phyloP scores from a whole-genome alignment of 2,113 vertebrate species.

The Falcunculus frontatus region DNA sequence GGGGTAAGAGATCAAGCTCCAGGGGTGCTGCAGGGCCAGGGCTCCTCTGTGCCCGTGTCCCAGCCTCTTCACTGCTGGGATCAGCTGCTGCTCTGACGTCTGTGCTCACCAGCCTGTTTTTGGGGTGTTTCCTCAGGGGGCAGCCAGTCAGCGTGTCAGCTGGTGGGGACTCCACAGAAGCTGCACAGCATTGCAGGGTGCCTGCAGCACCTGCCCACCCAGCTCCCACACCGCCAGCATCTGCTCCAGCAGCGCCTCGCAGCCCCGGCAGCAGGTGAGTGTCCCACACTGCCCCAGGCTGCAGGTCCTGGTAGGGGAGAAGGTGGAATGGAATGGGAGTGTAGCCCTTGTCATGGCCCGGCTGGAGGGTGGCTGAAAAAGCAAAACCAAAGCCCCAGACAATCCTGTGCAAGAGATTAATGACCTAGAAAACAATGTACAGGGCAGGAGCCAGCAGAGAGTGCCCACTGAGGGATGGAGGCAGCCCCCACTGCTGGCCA shows the following conservation, averaged over 20 bases:
- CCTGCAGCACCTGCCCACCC: neutral
- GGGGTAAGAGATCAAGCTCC: neutral
- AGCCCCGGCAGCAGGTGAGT: neutral
- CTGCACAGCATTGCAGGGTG: neutral
- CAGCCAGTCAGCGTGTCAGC: neutral
- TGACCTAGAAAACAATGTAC: accelerated
- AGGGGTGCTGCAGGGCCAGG: neutral
- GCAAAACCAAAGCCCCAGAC: neutral
- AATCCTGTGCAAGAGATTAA: neutral
- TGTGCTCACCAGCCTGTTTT: neutral
- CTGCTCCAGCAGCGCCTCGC: neutral
- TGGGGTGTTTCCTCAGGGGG: neutral
- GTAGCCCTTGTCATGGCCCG: accelerated
- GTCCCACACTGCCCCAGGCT: neutral
- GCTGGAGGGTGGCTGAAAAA: neutral
- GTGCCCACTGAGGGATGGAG: accelerated
- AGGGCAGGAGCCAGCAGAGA: neutral
- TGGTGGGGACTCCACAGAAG: neutral
- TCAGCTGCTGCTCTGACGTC: neutral
- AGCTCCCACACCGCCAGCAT: neutral
- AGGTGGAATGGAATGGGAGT: neutral
- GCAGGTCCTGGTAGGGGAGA: neutral
- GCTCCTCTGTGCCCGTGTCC: accelerated
- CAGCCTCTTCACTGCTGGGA: neutral
- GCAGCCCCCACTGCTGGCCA: neutral